Evolutionary conservation across 2,113 vertebrate genomes (phyloP).

Genomic region (Cheilinus undulatus): DNA sequence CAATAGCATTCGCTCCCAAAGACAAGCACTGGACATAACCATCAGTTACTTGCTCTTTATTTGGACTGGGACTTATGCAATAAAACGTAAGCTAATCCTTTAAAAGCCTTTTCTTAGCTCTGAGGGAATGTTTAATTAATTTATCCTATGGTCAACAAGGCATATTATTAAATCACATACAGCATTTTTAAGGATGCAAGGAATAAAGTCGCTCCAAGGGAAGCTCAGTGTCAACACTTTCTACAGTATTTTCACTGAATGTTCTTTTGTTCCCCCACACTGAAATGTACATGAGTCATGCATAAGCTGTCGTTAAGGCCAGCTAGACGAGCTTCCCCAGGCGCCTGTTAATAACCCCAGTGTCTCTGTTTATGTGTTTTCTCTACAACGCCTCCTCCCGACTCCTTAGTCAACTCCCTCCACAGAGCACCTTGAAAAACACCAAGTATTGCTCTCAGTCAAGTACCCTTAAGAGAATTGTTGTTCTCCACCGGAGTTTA

Average conservation of each 20-base stretch:
- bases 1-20: constrained; percentile 28
- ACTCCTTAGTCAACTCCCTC: constrained; percentile 34
- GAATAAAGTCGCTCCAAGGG: neutral
- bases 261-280: neutral
- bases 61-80: constrained; percentile 22
- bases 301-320: neutral
- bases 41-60: constrained; percentile 32
- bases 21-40: constrained; percentile 32
- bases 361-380: constrained; percentile 10
- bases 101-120: constrained; percentile 1
- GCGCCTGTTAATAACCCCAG: neutral
- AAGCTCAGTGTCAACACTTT: constrained; percentile 4
- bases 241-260: neutral
- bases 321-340: neutral
- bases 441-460: constrained; percentile 29
- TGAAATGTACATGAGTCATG: neutral
- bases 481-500: constrained; percentile 39
- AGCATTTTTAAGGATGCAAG: constrained; percentile 9
- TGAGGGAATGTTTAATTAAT: constrained; percentile 17
- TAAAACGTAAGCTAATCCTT: constrained; percentile 20
- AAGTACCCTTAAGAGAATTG: constrained; percentile 53
- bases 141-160: constrained; percentile 12
- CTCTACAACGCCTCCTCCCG: constrained; percentile 1
- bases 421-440: constrained; percentile 41
- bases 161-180: neutral